phyloP scores from a whole-genome alignment of 2,113 vertebrate species.

The Pontoporia blainvillei region DNA sequence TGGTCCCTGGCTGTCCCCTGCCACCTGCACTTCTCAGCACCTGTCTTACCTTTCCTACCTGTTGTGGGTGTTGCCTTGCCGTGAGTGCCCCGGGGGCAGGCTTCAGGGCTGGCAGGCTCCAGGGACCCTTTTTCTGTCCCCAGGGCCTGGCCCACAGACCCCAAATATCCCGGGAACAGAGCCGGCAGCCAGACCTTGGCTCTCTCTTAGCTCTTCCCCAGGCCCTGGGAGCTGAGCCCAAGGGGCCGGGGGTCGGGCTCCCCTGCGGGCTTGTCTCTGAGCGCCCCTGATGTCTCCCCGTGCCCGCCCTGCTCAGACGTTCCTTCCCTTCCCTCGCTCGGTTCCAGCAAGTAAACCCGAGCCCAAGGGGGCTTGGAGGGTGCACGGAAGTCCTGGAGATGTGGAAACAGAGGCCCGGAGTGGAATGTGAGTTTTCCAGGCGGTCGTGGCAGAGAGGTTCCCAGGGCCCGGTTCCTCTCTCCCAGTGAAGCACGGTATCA shows the following conservation, averaged over 20 bases:
- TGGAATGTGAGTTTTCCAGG: no score
- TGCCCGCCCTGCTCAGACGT: fast-evolving
- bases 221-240: not conserved
- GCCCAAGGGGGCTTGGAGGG: no score
- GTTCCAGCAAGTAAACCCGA: not conserved
- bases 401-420: not conserved
- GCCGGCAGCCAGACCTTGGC: not conserved
- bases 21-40: not conserved
- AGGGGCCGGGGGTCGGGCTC: not conserved
- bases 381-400: fast-evolving
- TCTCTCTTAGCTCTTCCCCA: not conserved
- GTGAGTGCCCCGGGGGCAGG: not conserved
- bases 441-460: not conserved
- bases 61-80: not conserved
- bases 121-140: not conserved
- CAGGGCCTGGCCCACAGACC: no score
- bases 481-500: not conserved
- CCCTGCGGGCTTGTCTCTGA: not conserved
- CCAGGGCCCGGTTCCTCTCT: not conserved
- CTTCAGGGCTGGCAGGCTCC: not conserved
- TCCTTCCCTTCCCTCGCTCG: fast-evolving
- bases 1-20: not conserved
- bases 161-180: not conserved
- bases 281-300: not conserved
- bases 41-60: not conserved